These are phyloP conservation scores for Drosophila buzzatii DNA, from an alignment of 2,888 invertebrate species.

Conservation along the genomic window DNA sequence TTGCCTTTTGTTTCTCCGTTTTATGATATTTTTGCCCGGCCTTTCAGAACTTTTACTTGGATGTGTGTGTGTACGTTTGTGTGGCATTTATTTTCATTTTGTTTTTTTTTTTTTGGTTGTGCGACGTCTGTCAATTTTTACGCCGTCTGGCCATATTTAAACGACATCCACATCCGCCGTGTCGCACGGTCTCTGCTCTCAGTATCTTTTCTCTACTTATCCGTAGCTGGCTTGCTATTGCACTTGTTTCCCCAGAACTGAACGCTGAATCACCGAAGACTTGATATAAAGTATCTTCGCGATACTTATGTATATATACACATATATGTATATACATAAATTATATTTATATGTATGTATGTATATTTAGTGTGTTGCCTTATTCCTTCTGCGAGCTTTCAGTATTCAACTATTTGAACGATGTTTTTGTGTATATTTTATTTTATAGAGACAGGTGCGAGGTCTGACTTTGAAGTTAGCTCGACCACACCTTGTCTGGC, in stretches of 20 bases:
- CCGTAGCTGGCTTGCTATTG: slow-evolving; percentile 56
- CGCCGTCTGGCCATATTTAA: slow-evolving; percentile 75
- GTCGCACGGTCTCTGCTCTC: slow-evolving; percentile 29
- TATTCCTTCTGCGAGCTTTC: slow-evolving; percentile 14
- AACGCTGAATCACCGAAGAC: slow-evolving; percentile 46
- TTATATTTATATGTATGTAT: background rate
- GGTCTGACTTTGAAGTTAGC: slow-evolving; percentile 29
- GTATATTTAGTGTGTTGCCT: background rate
- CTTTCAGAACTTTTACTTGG: slow-evolving; percentile 51
- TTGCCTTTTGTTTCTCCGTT: slow-evolving; percentile 18
- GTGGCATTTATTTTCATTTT: slow-evolving; percentile 19
- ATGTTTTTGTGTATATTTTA: slow-evolving; percentile 1
- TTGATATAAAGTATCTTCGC: slow-evolving; percentile 21
- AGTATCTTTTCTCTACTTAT: slow-evolving; percentile 44
- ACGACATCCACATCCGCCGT: slow-evolving; percentile 75
- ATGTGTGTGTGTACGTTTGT: slow-evolving; percentile 9
- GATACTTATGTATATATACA: slow-evolving; percentile 17
- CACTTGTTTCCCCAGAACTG: slow-evolving; percentile 69
- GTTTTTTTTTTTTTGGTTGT: slow-evolving; percentile 52
- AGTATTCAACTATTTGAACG: slow-evolving; percentile 31
- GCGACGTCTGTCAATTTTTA: slow-evolving; percentile 75
- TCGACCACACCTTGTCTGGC: slow-evolving; percentile 56
- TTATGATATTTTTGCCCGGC: slow-evolving; percentile 30
- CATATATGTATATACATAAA: background rate
- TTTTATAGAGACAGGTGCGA: background rate